Evolutionary conservation across 2,113 vertebrate genomes (phyloP), one percentile per base, ranked within the genome.

Genomic region (Vicugna pacos): DNA sequence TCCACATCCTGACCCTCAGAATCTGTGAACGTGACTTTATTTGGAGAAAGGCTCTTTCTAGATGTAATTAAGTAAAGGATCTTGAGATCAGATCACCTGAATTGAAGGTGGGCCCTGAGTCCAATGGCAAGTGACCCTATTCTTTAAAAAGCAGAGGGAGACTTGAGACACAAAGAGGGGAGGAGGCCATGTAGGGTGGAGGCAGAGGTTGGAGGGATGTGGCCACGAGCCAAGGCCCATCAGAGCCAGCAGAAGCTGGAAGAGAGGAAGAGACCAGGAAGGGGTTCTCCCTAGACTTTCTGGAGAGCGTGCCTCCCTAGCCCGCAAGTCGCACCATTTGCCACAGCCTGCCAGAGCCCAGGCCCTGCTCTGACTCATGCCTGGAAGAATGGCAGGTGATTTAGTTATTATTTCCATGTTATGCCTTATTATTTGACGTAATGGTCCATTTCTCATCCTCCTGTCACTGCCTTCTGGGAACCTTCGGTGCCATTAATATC

Each of bases 361-460:
- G 30, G 32, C 13, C 0, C 1, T 0, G 60, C 19, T 5, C 11
- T 30, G 54, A 64, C 19, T 62, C 20, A 4, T 0, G 5, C 42
- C 65, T 60, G 1, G 0, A 62, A 88, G 87, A 56, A 70, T 4
- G 50, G 50, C 35, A 14, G 8, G 26, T 0, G 1, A 35, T 4
- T 28, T 28, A 28, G 76, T 26, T 8, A 9, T 54, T 65, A 30
- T 20, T 79, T 83, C 65, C 1, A 28, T 12, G 24, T 52, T 60
- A 13, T 4, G 24, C 88, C 46, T 60, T 92, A 22, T 82, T 73
- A 56, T 58, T n/a, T n/a, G 42, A 81, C 48, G 52, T 42, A 58
- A 76, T 17, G 73, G 17, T 77, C 62, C 69, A 50, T 73, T 75
- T 89, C 65, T 86, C 77, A 81, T 50, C 54, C n/a, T 75, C 19